phyloP scores from a whole-genome alignment of 2,888 invertebrate species.

The Candidula unifasciata region DNA sequence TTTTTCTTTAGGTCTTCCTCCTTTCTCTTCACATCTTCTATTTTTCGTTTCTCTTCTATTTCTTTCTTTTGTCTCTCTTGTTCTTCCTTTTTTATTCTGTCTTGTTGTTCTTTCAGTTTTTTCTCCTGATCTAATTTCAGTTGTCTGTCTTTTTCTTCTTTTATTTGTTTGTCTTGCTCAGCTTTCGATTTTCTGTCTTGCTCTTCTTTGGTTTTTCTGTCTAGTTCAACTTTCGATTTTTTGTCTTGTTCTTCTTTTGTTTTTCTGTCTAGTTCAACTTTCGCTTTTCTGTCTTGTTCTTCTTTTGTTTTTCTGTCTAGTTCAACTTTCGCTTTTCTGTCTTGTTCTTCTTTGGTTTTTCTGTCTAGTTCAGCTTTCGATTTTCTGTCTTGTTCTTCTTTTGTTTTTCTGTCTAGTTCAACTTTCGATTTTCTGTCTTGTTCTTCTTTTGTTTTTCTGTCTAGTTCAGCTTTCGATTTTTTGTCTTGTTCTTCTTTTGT shows the following conservation, averaged over 20 bases:
- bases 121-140: not conserved
- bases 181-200: not conserved
- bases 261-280: not conserved
- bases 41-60: not conserved
- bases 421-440: not conserved
- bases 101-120: not conserved
- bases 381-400: not conserved
- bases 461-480: not conserved
- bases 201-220: not conserved
- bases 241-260: not conserved
- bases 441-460: not conserved
- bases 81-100: not conserved
- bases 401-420: not conserved
- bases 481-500: not conserved
- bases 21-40: not conserved
- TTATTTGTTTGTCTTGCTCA: not conserved
- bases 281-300: not conserved
- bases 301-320: not conserved
- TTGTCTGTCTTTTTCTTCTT: not conserved
- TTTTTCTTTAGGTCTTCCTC: not conserved
- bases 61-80: not conserved
- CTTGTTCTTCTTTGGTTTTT: slow-evolving; percentile 5
- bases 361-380: not conserved
- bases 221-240: not conserved
- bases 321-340: not conserved